These are phyloP conservation scores for Sorex araneus DNA, from an alignment of 2,113 vertebrate genomes.

Conservation along the genomic window DNA sequence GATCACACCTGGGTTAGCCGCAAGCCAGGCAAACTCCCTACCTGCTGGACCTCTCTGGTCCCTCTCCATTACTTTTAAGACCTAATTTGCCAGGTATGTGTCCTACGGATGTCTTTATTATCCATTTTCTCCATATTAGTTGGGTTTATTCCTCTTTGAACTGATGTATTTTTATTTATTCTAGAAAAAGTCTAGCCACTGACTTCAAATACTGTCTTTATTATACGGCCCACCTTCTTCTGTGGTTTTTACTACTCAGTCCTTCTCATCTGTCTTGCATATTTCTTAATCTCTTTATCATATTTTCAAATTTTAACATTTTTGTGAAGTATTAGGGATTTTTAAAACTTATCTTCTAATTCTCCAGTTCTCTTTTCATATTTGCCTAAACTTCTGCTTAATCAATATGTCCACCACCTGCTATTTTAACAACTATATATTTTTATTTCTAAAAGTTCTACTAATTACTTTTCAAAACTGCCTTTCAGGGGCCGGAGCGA, in stretches of 20 bases:
- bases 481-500: not conserved
- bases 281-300: not conserved
- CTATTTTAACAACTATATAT: conserved; percentile 11
- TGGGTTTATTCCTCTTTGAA: not conserved
- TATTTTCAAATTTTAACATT: not conserved
- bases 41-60: not conserved
- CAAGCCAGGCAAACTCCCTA: too few relatives aligned
- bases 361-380: not conserved
- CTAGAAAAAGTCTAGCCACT: not conserved
- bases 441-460: conserved; percentile 20
- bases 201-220: not conserved
- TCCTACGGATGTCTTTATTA: not conserved
- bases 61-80: not conserved
- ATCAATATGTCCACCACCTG: not conserved
- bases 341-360: conserved; percentile 8
- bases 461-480: conserved; percentile 34
- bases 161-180: not conserved
- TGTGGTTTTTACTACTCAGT: not conserved
- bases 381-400: conserved; percentile 34
- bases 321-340: not conserved
- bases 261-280: not conserved
- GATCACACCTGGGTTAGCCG: too few relatives aligned
- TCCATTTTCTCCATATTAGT: not conserved
- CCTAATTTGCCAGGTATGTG: not conserved
- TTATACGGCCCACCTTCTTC: conserved; percentile 17